Evolutionary conservation across 1,140 invertebrate genomes (phyloP).

Genomic region (Protaetia brevitarsis): DNA sequence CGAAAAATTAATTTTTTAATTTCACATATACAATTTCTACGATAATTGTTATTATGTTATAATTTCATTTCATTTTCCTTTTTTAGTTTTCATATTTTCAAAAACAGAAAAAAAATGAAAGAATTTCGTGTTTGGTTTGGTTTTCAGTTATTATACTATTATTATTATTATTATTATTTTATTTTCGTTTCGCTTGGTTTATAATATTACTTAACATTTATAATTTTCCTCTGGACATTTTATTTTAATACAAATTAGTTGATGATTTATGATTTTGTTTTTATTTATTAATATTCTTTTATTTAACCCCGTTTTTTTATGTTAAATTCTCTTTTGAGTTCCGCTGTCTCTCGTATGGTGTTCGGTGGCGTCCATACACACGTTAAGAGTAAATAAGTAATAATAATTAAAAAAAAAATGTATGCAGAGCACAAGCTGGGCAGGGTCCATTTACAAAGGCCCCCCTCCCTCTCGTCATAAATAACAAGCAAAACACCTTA

Average conservation of each 20-base stretch:
- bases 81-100: no score
- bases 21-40: background rate
- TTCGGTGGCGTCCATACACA: constrained; percentile 38
- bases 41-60: background rate
- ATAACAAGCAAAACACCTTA: constrained; percentile 3
- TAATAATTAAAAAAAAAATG: constrained; percentile 22
- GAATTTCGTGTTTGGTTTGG: background rate
- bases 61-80: background rate
- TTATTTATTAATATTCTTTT: constrained; percentile 20
- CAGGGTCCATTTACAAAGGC: constrained; percentile 18
- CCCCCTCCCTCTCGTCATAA: constrained; percentile 8
- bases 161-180: background rate
- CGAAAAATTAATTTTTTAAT: background rate
- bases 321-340: constrained; percentile 25
- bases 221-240: constrained; percentile 20
- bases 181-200: constrained; percentile 22
- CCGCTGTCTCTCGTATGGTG: constrained; percentile 39
- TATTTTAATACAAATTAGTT: constrained; percentile 22
- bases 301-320: constrained; percentile 19
- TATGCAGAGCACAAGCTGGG: constrained; percentile 38
- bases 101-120: background rate
- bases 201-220: constrained; percentile 19
- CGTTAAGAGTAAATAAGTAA: background rate
- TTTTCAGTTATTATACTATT: background rate
- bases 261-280: constrained; percentile 23